Conservation (phyloP, 2,113 vertebrate genomes). For the Nesoenas mayeri region DNA sequence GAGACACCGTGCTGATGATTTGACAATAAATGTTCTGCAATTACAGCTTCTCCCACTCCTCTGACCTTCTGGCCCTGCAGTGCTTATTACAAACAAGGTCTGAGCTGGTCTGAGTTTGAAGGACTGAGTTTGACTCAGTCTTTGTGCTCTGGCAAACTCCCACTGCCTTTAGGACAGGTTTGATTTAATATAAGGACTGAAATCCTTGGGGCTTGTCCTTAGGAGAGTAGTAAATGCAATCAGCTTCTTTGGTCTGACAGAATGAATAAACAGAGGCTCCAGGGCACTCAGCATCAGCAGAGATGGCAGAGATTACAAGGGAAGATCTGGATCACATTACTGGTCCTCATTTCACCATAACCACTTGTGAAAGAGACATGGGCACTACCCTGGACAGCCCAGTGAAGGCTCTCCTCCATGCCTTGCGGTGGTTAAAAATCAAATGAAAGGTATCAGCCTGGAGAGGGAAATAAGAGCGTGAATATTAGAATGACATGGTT, state of each 20-base stretch:
- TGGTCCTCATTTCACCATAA: background rate
- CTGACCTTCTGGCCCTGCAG: background rate
- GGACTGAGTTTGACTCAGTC: background rate
- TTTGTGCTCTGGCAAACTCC: conserved; percentile 19
- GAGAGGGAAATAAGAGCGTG: background rate
- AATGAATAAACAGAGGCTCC: conserved; percentile 25
- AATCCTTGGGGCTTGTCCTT: conserved; percentile 43
- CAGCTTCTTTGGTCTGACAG: conserved; percentile 44
- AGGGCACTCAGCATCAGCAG: background rate
- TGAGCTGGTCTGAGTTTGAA: conserved; percentile 12
- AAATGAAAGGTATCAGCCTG: background rate
- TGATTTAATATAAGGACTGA: conserved; percentile 51
- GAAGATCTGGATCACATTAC: background rate
- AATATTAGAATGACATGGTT: background rate
- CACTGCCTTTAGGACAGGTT: conserved; percentile 42
- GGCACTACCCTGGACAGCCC: background rate
- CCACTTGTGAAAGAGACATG: background rate
- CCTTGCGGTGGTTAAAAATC: background rate
- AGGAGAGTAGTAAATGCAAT: conserved; percentile 35
- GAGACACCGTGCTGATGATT: background rate
- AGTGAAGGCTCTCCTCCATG: rapidly evolving
- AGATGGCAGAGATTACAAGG: conserved; percentile 10
- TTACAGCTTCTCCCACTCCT: background rate
- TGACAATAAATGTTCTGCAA: background rate
- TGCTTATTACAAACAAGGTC: background rate